These are phyloP conservation scores for Artibeus lituratus DNA, from an alignment of 2,797 vertebrate species.

Conservation along the genomic window DNA sequence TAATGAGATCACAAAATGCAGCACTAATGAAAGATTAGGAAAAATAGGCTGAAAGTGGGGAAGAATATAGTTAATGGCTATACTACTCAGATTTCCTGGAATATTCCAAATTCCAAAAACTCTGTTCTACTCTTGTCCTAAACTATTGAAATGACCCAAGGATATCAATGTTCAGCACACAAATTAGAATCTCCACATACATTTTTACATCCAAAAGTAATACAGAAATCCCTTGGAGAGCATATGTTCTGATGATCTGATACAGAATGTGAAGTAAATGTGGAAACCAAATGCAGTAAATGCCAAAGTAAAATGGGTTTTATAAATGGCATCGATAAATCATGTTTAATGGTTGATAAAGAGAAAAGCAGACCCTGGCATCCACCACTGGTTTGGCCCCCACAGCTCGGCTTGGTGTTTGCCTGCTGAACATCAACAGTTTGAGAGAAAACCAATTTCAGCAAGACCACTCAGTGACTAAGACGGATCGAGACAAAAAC, in stretches of 20 bases:
- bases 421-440: background rate
- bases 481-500: background rate
- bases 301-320: background rate
- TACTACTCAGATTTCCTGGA: conserved; percentile 11
- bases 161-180: background rate
- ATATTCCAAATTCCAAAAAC: conserved; percentile 24
- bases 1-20: conserved; percentile 33
- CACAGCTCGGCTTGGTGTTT: background rate
- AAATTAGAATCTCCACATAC: conserved; percentile 20
- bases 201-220: conserved; percentile 17
- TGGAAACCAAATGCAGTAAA: background rate
- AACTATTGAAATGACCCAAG: conserved; percentile 7
- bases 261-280: background rate
- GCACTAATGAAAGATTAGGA: background rate
- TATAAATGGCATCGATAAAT: background rate
- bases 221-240: background rate
- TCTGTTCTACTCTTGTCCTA: background rate
- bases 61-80: background rate
- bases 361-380: background rate
- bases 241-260: background rate
- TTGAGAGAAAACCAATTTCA: background rate
- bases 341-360: background rate
- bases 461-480: background rate
- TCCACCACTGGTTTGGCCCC: background rate
- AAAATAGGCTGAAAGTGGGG: background rate